Percentiles rank a stretch among this genome's conserved stretches.
These are phyloP conservation scores for Scaptomyza caliginosa DNA, from an alignment of 2,888 invertebrate species.

Conservation along the genomic window DNA sequence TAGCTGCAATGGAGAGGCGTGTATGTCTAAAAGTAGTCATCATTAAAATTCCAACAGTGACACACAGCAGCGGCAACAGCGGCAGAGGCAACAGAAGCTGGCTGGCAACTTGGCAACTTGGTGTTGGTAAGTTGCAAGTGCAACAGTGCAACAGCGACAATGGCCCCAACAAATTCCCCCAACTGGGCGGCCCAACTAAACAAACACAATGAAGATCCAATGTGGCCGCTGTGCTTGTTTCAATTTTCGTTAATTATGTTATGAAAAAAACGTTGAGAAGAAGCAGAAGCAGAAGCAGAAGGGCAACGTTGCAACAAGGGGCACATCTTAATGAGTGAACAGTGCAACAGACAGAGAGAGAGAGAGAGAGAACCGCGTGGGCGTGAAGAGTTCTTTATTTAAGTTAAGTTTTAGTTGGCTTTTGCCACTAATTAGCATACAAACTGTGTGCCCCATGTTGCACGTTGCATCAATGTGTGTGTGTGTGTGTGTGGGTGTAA, in stretches of 20 bases:
- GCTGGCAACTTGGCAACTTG: not conserved
- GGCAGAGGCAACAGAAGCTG: constrained; percentile 1
- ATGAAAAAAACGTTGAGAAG: constrained; percentile 47
- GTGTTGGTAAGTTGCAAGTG: not conserved
- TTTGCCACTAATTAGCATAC: constrained; percentile 47
- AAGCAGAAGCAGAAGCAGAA: not conserved
- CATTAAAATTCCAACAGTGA: constrained; percentile 80
- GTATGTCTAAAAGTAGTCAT: constrained; percentile 80
- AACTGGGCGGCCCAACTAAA: constrained; percentile 67
- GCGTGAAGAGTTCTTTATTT: constrained; percentile 22
- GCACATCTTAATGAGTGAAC: constrained; percentile 60
- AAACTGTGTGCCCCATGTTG: not conserved
- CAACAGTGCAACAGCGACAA: constrained; percentile 43
- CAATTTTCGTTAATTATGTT: constrained; percentile 75
- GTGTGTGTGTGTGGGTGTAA: not conserved
- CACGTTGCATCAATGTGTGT: not conserved
- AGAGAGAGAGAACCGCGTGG: constrained; percentile 22
- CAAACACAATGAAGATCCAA: constrained; percentile 57
- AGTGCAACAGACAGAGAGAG: not conserved
- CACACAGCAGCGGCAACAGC: constrained; percentile 60
- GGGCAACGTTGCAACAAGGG: constrained; percentile 23
- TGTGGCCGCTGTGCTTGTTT: constrained; percentile 55
- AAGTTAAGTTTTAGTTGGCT: not conserved
- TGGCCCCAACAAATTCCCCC: constrained; percentile 63
- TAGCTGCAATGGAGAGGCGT: constrained; percentile 70